phyloP scores from a whole-genome alignment of 2,888 invertebrate species.

The Cephus spinipes region DNA sequence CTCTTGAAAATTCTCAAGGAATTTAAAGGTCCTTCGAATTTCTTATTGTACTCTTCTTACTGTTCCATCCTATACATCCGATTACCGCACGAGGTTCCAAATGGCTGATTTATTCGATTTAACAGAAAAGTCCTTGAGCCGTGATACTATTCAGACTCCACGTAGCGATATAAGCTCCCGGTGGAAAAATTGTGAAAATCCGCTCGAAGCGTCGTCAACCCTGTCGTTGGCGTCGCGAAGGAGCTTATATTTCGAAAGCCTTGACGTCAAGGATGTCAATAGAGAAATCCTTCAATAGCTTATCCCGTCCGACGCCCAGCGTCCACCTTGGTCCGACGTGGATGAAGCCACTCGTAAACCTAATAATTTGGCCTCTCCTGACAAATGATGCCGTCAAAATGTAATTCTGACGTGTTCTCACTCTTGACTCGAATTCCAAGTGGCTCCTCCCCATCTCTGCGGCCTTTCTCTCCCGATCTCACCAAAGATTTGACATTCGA shows the following conservation, averaged over 20 bases:
- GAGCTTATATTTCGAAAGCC: constrained; percentile 37
- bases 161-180: background rate
- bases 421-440: constrained; percentile 50
- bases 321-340: constrained; percentile 34
- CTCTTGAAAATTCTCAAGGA: background rate
- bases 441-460: constrained; percentile 32
- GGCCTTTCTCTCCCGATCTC: constrained; percentile 24
- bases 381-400: constrained; percentile 64
- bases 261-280: constrained; percentile 39
- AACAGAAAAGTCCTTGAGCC: background rate
- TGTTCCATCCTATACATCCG: background rate
- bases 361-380: constrained; percentile 62
- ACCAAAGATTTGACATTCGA: constrained; percentile 50
- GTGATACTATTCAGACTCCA: background rate
- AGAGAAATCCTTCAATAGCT: constrained; percentile 49
- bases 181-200: background rate
- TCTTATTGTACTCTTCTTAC: background rate
- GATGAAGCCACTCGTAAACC: constrained; percentile 58
- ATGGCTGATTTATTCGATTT: background rate
- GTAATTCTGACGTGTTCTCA: constrained; percentile 56
- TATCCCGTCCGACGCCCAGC: constrained; percentile 41
- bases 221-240: background rate
- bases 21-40: background rate
- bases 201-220: background rate
- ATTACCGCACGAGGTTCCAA: background rate